Percentiles rank a stretch among this genome's conserved stretches.
These are phyloP conservation scores for Anagyrus pseudococci DNA, from an alignment of 2,888 invertebrate species.

Conservation along the genomic window DNA sequence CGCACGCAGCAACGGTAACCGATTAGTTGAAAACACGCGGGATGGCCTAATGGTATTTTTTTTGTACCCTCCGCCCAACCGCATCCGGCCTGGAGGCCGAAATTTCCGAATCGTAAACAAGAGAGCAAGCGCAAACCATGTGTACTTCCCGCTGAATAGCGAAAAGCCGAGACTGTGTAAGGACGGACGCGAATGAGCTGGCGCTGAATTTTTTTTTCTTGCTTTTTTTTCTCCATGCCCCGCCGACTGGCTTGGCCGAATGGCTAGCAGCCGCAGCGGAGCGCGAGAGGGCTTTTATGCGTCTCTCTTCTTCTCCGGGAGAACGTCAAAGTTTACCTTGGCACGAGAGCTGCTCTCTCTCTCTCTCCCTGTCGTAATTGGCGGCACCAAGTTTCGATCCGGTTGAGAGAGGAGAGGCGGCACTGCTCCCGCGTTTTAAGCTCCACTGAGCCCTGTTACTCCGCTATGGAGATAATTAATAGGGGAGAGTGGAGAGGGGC, in stretches of 20 bases:
- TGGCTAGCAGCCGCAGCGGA: no score
- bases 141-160: no score
- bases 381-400: conserved; percentile 18
- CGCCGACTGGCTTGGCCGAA: no score
- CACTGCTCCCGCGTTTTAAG: no score
- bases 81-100: not conserved
- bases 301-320: not conserved
- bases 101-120: not conserved
- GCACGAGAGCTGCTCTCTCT: no score
- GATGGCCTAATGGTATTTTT: not conserved
- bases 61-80: not conserved
- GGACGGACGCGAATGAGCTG: no score
- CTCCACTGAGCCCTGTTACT: conserved; percentile 11
- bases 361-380: no score
- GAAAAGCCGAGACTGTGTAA: no score
- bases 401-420: conserved; percentile 5
- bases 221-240: not conserved
- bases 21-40: not conserved
- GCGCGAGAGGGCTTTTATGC: not conserved
- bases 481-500: not conserved
- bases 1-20: not conserved
- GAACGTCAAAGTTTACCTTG: not conserved
- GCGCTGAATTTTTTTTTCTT: not conserved
- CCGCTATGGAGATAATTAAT: conserved; percentile 19
- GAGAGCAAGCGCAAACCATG: not conserved